A percentile compares a stretch with the other conserved stretches of the same genome.
Conservation (phyloP, 2,113 vertebrate genomes). For the Thunnus maccoyii region DNA sequence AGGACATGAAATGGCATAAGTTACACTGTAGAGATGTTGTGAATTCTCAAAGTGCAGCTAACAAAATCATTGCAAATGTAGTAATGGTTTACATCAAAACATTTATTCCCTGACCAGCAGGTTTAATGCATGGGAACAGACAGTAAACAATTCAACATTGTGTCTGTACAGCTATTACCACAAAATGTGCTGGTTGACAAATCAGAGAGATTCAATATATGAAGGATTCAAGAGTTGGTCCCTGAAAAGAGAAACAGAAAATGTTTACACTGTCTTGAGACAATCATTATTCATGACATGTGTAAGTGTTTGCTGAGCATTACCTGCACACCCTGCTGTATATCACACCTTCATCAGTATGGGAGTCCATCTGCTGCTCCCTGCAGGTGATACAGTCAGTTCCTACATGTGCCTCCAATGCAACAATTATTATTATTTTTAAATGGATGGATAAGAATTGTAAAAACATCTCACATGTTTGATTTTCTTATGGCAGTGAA, state of each 20-base stretch:
- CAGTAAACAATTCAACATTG: no score
- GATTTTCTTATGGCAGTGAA: neutral
- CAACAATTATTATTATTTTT: neutral
- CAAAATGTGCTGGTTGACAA: no score
- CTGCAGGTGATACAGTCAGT: constrained; percentile 26
- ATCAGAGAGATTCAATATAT: neutral
- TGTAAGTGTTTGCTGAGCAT: neutral
- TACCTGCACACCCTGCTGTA: constrained; percentile 64
- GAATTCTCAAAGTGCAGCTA: neutral
- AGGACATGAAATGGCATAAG: neutral
- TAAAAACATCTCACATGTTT: constrained; percentile 22
- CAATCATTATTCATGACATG: neutral
- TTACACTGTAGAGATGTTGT: neutral
- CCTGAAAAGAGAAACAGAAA: constrained; percentile 18
- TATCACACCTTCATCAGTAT: constrained; percentile 3
- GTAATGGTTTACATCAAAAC: neutral
- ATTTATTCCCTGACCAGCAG: neutral
- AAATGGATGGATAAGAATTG: neutral
- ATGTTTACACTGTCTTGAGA: neutral
- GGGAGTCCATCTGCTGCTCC: neutral
- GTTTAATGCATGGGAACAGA: no score
- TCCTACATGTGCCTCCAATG: neutral
- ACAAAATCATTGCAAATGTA: neutral
- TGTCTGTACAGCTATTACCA: neutral
- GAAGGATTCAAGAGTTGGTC: neutral